Conservation (phyloP, 2,113 vertebrate genomes). For the Typhlomys cinereus region DNA sequence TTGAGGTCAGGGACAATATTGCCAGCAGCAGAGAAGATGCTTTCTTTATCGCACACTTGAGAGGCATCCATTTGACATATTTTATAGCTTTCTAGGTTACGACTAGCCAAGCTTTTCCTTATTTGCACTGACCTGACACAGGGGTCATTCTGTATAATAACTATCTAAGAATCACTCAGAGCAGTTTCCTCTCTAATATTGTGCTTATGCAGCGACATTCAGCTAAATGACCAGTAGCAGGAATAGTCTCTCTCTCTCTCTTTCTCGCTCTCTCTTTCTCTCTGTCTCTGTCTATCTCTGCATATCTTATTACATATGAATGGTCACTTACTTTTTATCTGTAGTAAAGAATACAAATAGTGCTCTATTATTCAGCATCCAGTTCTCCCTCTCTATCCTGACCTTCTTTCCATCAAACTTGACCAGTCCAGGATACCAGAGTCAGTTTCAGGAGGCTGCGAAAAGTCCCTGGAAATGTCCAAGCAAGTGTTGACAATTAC, state of each 20-base stretch:
- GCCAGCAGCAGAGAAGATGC: slow-evolving; percentile 75
- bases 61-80: slow-evolving; percentile 78
- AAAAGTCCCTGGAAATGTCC: no score
- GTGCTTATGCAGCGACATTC: slow-evolving; percentile 20
- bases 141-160: slow-evolving; percentile 79
- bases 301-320: no score
- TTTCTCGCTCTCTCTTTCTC: not conserved
- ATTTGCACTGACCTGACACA: slow-evolving; percentile 79
- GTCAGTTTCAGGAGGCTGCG: no score
- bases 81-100: slow-evolving; percentile 81
- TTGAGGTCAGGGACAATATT: slow-evolving; percentile 83
- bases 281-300: not conserved
- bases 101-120: slow-evolving; percentile 77
- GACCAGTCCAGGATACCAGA: no score
- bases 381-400: no score
- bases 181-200: not conserved
- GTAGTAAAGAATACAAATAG: slow-evolving; percentile 3
- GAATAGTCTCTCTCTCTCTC: not conserved
- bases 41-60: slow-evolving; percentile 84
- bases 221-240: not conserved
- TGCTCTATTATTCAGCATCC: no score
- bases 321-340: not conserved
- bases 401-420: no score
- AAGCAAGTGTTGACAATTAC: no score
- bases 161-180: slow-evolving; percentile 61